These are phyloP conservation scores for Pachycephus smyrnensis DNA, from an alignment of 2,888 invertebrate genomes.

Conservation along the genomic window DNA sequence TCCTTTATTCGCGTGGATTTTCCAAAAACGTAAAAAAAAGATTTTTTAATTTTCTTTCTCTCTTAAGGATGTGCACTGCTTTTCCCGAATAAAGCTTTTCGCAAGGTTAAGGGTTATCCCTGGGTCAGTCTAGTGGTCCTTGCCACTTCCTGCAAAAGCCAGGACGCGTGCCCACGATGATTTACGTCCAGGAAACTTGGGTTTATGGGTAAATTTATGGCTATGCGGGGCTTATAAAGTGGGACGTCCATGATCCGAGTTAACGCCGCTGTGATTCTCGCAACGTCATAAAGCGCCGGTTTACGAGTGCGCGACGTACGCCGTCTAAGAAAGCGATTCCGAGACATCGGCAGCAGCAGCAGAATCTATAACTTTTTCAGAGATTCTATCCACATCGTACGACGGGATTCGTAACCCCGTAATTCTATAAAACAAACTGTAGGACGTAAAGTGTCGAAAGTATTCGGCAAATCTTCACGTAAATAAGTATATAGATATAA, in stretches of 20 bases:
- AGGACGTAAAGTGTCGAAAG: background rate
- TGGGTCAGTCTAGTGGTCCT: background rate
- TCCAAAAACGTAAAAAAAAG: too few species aligned
- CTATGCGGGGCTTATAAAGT: background rate
- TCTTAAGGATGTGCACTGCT: too few species aligned
- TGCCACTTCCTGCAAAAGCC: background rate
- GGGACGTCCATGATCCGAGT: background rate
- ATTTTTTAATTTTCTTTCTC: background rate
- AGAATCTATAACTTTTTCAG: background rate
- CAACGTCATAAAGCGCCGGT: background rate
- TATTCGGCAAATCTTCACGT: background rate
- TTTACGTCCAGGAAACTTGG: background rate
- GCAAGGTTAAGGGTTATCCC: background rate
- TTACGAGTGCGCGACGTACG: background rate
- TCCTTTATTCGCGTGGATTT: background rate
- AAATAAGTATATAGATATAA: background rate
- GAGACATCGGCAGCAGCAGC: background rate
- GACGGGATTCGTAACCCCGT: background rate
- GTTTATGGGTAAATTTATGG: background rate
- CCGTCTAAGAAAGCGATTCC: background rate
- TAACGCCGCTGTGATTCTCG: background rate
- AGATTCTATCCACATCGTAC: background rate
- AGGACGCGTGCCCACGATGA: background rate
- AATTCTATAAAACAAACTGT: background rate
- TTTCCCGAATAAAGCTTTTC: background rate